A percentile compares a stretch with the other conserved stretches of the same genome.
phyloP scores from a whole-genome alignment of 2,113 vertebrate genomes.

The Cyanoderma ruficeps region DNA sequence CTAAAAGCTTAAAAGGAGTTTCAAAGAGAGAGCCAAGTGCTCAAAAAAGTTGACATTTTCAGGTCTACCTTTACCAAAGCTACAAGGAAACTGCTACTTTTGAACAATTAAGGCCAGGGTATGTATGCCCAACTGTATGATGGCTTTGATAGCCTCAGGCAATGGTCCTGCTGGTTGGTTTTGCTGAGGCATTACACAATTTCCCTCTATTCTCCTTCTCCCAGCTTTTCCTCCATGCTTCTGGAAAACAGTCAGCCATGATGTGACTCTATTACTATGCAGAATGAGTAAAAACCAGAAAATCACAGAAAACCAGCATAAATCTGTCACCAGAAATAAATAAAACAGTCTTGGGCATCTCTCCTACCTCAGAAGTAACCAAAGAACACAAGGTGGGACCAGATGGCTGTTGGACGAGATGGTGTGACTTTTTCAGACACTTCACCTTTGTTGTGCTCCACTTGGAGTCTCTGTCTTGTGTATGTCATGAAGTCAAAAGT shows the following conservation, averaged over 20 bases:
- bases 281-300: not conserved
- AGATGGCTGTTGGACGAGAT: not conserved
- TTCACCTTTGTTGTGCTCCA: not conserved
- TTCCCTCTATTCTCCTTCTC: not conserved
- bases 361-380: not conserved
- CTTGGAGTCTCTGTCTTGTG: slow-evolving; percentile 39
- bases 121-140: rapidly evolving
- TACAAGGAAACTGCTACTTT: not conserved
- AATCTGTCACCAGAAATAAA: not conserved
- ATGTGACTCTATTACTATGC: not conserved
- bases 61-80: not conserved
- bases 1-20: not conserved
- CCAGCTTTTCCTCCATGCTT: not conserved
- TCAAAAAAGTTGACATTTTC: not conserved
- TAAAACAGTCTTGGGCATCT: not conserved
- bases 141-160: not conserved
- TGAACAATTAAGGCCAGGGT: not conserved
- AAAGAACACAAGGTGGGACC: not conserved
- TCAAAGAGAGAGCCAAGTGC: not conserved
- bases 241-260: not conserved
- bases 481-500: slow-evolving; percentile 53
- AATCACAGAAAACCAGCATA: not conserved
- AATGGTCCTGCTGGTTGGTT: not conserved
- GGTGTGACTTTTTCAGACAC: not conserved
- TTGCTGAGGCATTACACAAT: not conserved